Evolutionary conservation across 2,888 invertebrate genomes (phyloP).

Genomic region (Helobdella robusta): DNA sequence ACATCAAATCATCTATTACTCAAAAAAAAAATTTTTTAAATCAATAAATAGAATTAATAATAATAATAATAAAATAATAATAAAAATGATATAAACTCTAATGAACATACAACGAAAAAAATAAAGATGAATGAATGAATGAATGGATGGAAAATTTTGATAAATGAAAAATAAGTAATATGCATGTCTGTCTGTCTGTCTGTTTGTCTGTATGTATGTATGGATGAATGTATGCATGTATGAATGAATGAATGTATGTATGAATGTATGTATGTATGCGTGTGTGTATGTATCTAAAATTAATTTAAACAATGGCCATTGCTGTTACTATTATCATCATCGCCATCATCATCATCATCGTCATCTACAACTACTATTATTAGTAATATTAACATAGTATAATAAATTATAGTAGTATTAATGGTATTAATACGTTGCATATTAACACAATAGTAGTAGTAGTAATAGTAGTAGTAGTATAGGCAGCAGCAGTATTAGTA

Average conservation of each 20-base stretch:
- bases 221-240: background rate
- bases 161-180: background rate
- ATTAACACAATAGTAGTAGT: no score
- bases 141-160: conserved; percentile 3
- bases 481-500: no score
- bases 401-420: no score
- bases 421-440: no score
- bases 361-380: no score
- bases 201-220: conserved; percentile 1
- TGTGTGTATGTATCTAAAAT: conserved; percentile 13
- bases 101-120: background rate
- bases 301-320: no score
- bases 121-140: background rate
- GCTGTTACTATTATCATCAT: no score
- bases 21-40: no score
- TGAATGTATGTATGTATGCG: conserved; percentile 12
- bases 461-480: no score
- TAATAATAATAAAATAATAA: background rate
- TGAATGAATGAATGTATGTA: background rate
- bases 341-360: no score
- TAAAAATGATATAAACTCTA: background rate
- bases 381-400: no score
- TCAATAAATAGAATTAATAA: conserved; percentile 1
- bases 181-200: background rate
- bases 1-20: no score